These are phyloP conservation scores for Enteromius trimaculatus DNA, from an alignment of 2,797 vertebrate genomes.

Conservation along the genomic window DNA sequence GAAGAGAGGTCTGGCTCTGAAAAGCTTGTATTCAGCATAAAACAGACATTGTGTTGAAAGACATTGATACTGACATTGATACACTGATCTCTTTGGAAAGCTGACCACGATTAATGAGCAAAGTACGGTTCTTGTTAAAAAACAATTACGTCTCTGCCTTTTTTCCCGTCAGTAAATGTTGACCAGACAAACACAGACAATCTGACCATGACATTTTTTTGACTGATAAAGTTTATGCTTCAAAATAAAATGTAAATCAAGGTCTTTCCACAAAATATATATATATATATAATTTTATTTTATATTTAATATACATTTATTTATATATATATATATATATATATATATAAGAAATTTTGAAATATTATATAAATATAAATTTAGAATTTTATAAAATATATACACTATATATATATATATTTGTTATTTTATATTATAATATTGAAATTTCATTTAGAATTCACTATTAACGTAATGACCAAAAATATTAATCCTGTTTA, in stretches of 20 bases:
- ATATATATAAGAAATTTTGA: neutral
- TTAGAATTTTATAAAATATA: neutral
- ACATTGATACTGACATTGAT: constrained; percentile 32
- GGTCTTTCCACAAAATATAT: neutral
- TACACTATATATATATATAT: too few relatives aligned
- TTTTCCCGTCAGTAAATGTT: neutral
- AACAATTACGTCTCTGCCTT: neutral
- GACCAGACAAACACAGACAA: constrained; percentile 11
- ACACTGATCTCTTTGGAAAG: constrained; percentile 18
- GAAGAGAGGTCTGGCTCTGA: constrained; percentile 54
- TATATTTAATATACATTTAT: neutral
- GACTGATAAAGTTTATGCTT: constrained; percentile 1
- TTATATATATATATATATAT: neutral
- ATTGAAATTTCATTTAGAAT: neutral
- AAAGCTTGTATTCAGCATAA: constrained; percentile 58
- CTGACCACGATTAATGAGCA: constrained; percentile 19
- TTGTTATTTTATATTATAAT: neutral
- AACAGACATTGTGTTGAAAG: constrained; percentile 36
- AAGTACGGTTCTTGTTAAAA: constrained; percentile 21
- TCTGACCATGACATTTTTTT: neutral
- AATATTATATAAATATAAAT: too few relatives aligned
- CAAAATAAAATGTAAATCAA: neutral
- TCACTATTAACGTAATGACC: neutral
- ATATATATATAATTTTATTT: neutral
- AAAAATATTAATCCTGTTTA: neutral